Base-by-base conservation (phyloP, 2,113 vertebrate species). In the Oryzias celebensis region DNA sequence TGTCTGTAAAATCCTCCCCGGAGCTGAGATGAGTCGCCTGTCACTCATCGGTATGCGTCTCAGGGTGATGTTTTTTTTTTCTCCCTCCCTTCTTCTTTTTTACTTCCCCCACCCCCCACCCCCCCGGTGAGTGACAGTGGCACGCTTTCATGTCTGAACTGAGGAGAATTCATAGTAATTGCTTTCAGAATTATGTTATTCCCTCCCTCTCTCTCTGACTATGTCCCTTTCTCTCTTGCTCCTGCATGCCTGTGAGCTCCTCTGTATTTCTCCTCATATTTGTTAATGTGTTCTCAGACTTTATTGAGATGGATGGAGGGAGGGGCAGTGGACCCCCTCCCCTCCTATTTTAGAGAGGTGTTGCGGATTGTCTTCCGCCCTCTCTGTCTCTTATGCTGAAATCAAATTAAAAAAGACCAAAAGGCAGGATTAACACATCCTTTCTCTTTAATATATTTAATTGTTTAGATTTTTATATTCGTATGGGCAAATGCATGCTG, bases 91-190 rank as follows among this genome's bases (percentile, higher is more conserved):
- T 52, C 36, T 60, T 75, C 56, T 62, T 73, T 54, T 71, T 77
- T 57, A 58, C 52, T 65, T 63, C 74, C 65, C 56, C 46, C 68
- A 68, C 75, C 66, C 70, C 55, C 2, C 53, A 71, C 31, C 26
- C 31, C 59, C 59, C 51, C 28, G 52, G 60, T 89, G 87, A 88
- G 84, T 90, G 90, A 87, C 84, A 88, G 87, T 81, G 81, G 63
- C 67, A 69, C 58, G 72, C 90, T 91, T 91, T 92, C 86, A 91
- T 87, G 88, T 90, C 84, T 91, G 88, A 90, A 90, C 89, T 91
- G 88, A 90, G 86, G 88, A 91, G 86, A 91, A 92, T 91, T 92
- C 85, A 88, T 83, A 86, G 86, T 91, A 91, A 92, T 92, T 91
- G 90, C 90, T 91, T 91, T 89, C 87, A 90, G 85, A 86, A 88